Conservation (phyloP, 2,797 vertebrate species). For the Esox masquinongy region DNA sequence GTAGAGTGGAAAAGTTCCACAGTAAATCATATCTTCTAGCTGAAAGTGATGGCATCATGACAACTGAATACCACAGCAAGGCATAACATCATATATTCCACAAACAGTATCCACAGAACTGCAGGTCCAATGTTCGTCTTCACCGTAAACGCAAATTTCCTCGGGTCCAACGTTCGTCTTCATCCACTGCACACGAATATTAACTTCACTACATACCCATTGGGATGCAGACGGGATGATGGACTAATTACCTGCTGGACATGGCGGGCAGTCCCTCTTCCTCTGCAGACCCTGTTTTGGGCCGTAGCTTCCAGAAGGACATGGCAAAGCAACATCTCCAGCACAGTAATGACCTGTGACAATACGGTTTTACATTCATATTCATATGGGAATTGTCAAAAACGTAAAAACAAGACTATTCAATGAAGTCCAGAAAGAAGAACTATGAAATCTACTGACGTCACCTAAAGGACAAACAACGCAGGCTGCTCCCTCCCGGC, state of each 20-base stretch:
- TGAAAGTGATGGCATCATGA: not conserved
- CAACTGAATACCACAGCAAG: not conserved
- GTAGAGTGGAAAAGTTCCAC: slow-evolving; percentile 17
- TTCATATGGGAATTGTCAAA: not conserved
- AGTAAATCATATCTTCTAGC: not conserved
- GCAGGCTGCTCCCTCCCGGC: slow-evolving; percentile 59
- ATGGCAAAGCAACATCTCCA: slow-evolving; percentile 62
- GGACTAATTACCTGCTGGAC: slow-evolving; percentile 74
- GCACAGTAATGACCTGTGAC: slow-evolving; percentile 79
- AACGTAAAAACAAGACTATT: not conserved
- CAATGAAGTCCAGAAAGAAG: too few species aligned
- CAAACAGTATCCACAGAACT: too few species aligned
- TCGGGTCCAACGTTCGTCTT: not conserved
- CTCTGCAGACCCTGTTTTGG: slow-evolving; percentile 66
- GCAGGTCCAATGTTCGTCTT: not conserved
- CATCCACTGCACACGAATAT: not conserved
- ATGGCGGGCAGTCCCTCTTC: slow-evolving; percentile 71
- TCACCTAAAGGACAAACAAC: slow-evolving; percentile 71
- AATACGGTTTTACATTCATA: not conserved
- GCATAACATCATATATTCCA: not conserved
- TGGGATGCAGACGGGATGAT: not conserved
- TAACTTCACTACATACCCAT: not conserved
- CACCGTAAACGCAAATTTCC: too few species aligned
- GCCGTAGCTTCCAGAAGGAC: slow-evolving; percentile 80
- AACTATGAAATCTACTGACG: not conserved